These are phyloP conservation scores for Bombus affinis DNA, from an alignment of 1,140 invertebrate species.

Conservation along the genomic window DNA sequence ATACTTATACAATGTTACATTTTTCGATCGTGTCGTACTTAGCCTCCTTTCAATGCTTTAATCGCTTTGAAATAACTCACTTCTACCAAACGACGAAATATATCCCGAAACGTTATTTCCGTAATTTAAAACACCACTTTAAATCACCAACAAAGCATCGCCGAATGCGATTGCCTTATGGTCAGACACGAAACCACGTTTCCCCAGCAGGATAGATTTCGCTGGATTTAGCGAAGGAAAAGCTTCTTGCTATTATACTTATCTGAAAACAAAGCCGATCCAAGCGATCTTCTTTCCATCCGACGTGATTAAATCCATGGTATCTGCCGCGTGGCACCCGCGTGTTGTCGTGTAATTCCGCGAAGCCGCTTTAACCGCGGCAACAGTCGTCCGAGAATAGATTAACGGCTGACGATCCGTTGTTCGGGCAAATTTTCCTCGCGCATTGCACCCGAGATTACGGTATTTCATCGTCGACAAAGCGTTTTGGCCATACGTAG, in stretches of 20 bases:
- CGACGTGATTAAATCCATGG: not conserved
- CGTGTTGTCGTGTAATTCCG: conserved; percentile 21
- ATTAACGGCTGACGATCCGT: conserved; percentile 14
- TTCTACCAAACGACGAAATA: no score
- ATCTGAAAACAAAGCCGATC: not conserved
- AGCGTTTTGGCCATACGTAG: conserved; percentile 17
- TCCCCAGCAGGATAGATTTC: not conserved
- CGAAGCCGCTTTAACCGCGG: not conserved
- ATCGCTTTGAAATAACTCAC: no score
- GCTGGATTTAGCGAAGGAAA: not conserved
- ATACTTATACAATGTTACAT: no score
- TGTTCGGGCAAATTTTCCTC: conserved; percentile 38
- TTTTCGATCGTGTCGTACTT: no score
- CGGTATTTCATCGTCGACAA: conserved; percentile 35
- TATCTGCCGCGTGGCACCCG: no score
- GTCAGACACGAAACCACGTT: not conserved
- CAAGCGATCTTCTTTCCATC: conserved; percentile 7
- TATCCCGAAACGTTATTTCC: no score
- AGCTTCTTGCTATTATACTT: not conserved
- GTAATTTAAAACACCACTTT: not conserved
- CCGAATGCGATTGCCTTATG: no score
- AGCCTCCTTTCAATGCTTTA: no score
- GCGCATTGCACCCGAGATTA: conserved; percentile 31
- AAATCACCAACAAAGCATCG: not conserved
- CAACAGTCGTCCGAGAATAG: not conserved